Conservation (phyloP, 2,888 invertebrate species). For the Patella ulyssiponensis region DNA sequence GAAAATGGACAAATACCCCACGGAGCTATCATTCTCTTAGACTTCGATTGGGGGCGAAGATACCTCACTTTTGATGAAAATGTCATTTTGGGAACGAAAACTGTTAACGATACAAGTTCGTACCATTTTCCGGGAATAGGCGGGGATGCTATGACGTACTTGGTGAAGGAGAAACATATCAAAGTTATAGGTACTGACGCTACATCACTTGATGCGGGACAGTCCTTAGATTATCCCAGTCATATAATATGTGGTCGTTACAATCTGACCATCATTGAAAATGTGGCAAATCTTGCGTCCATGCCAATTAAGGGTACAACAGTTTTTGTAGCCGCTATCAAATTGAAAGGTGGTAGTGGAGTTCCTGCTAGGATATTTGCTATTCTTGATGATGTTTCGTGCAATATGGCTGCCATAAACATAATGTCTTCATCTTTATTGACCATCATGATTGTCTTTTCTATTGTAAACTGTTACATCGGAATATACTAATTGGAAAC, state of each 20-base stretch:
- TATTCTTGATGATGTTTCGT: not conserved
- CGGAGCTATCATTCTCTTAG: constrained; percentile 71
- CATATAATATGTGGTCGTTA: constrained; percentile 74
- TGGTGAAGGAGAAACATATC: constrained; percentile 72
- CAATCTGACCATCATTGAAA: constrained; percentile 75
- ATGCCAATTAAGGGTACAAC: constrained; percentile 43
- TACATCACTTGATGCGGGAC: constrained; percentile 77
- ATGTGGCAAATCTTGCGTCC: constrained; percentile 73
- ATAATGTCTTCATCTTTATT: too few species aligned
- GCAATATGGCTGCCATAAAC: too few species aligned
- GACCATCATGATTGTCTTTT: too few species aligned
- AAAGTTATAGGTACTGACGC: constrained; percentile 79
- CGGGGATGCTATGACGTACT: constrained; percentile 77
- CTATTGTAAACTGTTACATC: too few species aligned
- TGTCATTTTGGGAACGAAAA: constrained; percentile 27
- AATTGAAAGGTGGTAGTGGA: constrained; percentile 77
- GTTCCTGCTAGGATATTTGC: constrained; percentile 76
- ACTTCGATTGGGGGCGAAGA: constrained; percentile 64
- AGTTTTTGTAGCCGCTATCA: constrained; percentile 76
- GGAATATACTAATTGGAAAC: too few species aligned
- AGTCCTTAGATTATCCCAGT: constrained; percentile 71
- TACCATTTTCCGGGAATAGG: constrained; percentile 69
- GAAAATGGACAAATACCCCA: constrained; percentile 68
- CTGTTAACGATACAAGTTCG: not conserved
- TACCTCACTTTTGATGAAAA: constrained; percentile 53